These are phyloP conservation scores for Euleptes europaea DNA, from an alignment of 2,113 vertebrate genomes.

Conservation along the genomic window DNA sequence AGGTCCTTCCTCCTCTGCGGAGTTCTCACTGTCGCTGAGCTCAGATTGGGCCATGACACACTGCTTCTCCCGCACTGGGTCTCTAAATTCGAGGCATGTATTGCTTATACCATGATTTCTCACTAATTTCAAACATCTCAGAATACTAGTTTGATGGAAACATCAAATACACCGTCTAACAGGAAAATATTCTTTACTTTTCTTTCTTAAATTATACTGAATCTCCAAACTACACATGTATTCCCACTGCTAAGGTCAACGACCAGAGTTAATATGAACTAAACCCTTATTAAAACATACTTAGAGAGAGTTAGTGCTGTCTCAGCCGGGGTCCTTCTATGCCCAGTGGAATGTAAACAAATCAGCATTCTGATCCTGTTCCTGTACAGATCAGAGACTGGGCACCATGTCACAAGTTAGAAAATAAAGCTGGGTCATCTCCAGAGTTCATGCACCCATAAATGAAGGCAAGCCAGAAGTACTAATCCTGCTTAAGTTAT, in stretches of 20 bases:
- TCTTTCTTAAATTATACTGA: slow-evolving; percentile 3
- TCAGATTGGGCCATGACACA: no score
- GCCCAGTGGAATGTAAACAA: slow-evolving; percentile 51
- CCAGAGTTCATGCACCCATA: slow-evolving; percentile 29
- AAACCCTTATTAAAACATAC: slow-evolving; percentile 49
- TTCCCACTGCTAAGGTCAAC: slow-evolving; percentile 35
- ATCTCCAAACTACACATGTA: slow-evolving; percentile 26
- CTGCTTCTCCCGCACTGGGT: no score
- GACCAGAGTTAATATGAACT: slow-evolving; percentile 41
- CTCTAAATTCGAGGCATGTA: no score
- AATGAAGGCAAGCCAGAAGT: slow-evolving; percentile 21
- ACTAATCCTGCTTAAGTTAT: slow-evolving; percentile 19
- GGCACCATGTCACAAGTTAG: slow-evolving; percentile 48
- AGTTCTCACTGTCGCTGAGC: no score
- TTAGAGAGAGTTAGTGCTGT: slow-evolving; percentile 37
- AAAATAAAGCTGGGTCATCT: slow-evolving; percentile 50
- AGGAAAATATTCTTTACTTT: no score
- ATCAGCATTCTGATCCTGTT: slow-evolving; percentile 16
- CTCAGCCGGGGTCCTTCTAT: slow-evolving; percentile 36
- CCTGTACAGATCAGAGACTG: slow-evolving; percentile 10
- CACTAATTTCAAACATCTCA: not conserved
- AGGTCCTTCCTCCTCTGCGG: no score
- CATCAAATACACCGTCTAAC: not conserved
- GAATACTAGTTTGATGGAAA: not conserved
- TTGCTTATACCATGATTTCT: no score